A percentile compares a stretch with the other conserved stretches of the same genome.
Evolutionary conservation across 2,113 vertebrate genomes (phyloP).

Genomic region (Dendropsophus ebraccatus): DNA sequence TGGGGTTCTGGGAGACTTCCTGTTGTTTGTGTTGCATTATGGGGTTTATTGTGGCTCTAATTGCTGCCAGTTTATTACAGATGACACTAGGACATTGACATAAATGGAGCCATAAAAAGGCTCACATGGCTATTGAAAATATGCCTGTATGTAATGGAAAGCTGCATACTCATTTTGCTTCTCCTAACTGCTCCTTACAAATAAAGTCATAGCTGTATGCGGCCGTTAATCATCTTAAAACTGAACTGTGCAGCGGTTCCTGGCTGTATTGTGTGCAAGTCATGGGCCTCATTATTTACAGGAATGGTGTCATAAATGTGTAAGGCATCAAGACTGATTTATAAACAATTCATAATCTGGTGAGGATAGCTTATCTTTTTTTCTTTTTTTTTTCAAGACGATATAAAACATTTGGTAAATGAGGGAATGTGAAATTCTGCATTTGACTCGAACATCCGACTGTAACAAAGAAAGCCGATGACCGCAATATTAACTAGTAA

Average conservation of each 20-base stretch:
- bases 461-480: conserved; percentile 57
- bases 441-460: conserved; percentile 19
- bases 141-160: conserved; percentile 87
- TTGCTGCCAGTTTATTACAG: conserved; percentile 93
- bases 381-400: conserved; percentile 36
- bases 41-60: conserved; percentile 91
- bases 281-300: conserved; percentile 84
- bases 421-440: conserved; percentile 20
- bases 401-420: conserved; percentile 26
- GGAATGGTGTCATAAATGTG: conserved; percentile 80
- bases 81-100: conserved; percentile 92
- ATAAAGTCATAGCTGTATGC: conserved; percentile 84
- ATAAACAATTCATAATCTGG: conserved; percentile 83
- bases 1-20: conserved; percentile 90
- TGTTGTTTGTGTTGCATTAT: conserved; percentile 93
- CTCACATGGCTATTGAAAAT: conserved; percentile 87
- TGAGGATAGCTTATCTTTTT: conserved; percentile 62
- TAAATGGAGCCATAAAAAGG: conserved; percentile 91
- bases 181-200: conserved; percentile 87
- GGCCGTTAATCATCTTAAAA: conserved; percentile 87
- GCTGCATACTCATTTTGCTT: conserved; percentile 84
- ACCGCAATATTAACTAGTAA: conserved; percentile 25
- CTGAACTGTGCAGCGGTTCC: conserved; percentile 82
- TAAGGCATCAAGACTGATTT: conserved; percentile 81
- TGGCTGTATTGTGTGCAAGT: conserved; percentile 80